Evolutionary conservation across 37 sponge, comb jelly and placozoan genomes (phyloP).

Genomic region (Lycopodina hypogea): DNA sequence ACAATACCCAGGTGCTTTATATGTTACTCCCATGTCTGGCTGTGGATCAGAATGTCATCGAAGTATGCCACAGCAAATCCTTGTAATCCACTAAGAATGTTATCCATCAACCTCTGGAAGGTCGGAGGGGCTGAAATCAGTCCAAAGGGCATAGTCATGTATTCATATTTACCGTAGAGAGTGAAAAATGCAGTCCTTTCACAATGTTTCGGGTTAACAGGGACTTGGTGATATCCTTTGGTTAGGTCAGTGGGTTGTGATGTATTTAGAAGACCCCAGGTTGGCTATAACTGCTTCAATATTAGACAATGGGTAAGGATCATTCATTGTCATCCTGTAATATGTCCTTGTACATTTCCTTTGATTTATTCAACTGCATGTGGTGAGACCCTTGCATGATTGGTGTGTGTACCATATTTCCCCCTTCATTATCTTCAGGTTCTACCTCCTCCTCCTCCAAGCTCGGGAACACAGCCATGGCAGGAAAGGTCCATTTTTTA

Average conservation of each 20-base stretch:
- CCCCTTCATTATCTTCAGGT: too few species aligned
- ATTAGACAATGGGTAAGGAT: not conserved
- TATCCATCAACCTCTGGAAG: not conserved
- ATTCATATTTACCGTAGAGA: not conserved
- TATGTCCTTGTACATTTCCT: not conserved
- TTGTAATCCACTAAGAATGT: not conserved
- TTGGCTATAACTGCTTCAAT: not conserved
- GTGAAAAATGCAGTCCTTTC: not conserved
- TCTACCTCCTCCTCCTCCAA: too few species aligned
- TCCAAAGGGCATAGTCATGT: constrained; percentile 10
- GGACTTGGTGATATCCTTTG: not conserved
- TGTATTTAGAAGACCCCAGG: not conserved
- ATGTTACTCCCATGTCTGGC: not conserved
- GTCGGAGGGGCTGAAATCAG: not conserved
- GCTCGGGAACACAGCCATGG: too few species aligned
- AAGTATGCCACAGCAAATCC: not conserved
- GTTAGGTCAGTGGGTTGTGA: not conserved
- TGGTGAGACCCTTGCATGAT: not conserved
- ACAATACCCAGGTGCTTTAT: not conserved
- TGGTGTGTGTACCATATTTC: not conserved
- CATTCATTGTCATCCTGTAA: not conserved
- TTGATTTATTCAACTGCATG: not conserved
- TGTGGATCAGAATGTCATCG: not conserved
- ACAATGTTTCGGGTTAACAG: not conserved
- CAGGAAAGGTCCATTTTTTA: not conserved